Conservation (phyloP, 37 sponge, comb jelly and placozoan genomes). For the Mnemiopsis leidyi region DNA sequence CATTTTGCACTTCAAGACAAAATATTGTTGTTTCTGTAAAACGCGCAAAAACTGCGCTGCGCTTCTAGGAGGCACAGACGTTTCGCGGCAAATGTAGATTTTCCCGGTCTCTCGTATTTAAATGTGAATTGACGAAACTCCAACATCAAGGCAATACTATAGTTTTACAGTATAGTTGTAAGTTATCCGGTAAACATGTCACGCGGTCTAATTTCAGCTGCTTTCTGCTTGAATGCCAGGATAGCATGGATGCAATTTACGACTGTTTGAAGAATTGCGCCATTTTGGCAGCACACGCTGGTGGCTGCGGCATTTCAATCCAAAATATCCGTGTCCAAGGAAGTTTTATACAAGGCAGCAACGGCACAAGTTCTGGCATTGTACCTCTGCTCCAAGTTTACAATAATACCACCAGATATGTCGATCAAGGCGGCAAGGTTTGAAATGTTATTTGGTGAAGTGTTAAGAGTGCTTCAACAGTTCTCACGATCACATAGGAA, state of each 20-base stretch:
- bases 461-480: too few species aligned
- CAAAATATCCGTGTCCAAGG: conserved; percentile 84
- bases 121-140: too few species aligned
- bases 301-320: conserved; percentile 90
- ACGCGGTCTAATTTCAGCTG: conserved; percentile 19
- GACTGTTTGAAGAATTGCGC: conserved; percentile 96
- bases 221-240: conserved; percentile 28
- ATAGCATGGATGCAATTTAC: conserved; percentile 74
- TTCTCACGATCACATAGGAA: too few species aligned
- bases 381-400: conserved; percentile 95
- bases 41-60: background rate
- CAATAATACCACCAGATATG: conserved; percentile 97
- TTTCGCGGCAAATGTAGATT: background rate
- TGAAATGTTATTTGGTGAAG: background rate
- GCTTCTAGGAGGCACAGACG: background rate
- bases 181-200: too few species aligned
- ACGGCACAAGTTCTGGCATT: conserved; percentile 93
- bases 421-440: conserved; percentile 97
- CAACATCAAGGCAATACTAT: too few species aligned
- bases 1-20: background rate
- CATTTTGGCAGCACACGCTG: conserved; percentile 93
- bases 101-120: too few species aligned
- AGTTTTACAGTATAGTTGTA: too few species aligned
- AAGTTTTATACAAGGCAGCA: conserved; percentile 98
- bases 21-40: background rate